Percentiles rank a stretch among this genome's conserved stretches.
These are phyloP conservation scores for Dendroctonus valens DNA, from an alignment of 1,140 invertebrate species.

Conservation along the genomic window DNA sequence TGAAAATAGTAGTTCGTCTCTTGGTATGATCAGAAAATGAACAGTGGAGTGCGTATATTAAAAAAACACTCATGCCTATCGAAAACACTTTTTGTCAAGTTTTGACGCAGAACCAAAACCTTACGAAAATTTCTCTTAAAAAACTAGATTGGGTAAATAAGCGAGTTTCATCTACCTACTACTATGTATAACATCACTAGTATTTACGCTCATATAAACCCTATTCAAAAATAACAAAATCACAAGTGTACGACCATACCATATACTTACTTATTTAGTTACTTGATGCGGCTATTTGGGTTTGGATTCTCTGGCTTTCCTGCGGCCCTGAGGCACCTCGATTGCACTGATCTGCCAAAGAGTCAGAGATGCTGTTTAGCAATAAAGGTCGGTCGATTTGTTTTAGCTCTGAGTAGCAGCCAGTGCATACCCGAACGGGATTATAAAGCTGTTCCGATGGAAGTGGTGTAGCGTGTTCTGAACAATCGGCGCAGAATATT, in stretches of 20 bases:
- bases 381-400: constrained; percentile 15
- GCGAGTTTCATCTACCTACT: no score
- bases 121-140: no score
- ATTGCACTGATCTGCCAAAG: constrained; percentile 42
- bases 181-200: constrained; percentile 1
- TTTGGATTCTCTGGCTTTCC: constrained; percentile 34
- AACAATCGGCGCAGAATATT: constrained; percentile 85
- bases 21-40: no score
- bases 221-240: constrained; percentile 21
- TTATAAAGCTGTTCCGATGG: constrained; percentile 79
- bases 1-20: no score
- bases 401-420: constrained; percentile 58
- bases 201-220: constrained; percentile 3
- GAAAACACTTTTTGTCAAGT: no score
- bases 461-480: constrained; percentile 73
- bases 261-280: constrained; percentile 36
- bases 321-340: constrained; percentile 18
- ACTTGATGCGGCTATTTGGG: constrained; percentile 48
- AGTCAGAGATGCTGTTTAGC: neutral
- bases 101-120: no score
- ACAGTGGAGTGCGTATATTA: no score
- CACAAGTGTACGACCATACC: constrained; percentile 7
- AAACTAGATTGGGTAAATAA: no score
- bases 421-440: constrained; percentile 75
- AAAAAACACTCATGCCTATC: no score